These are phyloP conservation scores for Carlito syrichta DNA, from an alignment of 2,113 vertebrate species.

Conservation along the genomic window DNA sequence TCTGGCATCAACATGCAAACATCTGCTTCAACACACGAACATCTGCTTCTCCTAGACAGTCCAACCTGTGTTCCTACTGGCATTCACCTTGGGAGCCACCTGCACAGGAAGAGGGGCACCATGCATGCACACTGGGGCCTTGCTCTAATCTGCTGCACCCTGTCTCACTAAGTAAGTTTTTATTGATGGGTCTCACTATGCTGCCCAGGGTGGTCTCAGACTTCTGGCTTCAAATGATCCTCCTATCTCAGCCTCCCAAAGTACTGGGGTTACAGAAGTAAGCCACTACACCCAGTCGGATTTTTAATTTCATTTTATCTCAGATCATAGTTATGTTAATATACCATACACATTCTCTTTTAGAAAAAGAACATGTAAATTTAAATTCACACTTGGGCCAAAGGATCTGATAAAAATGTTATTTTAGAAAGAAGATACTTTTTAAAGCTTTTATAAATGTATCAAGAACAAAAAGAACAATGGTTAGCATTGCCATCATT, in stretches of 20 bases:
- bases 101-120: not conserved
- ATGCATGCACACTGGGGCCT: fast-evolving
- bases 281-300: too few relatives aligned
- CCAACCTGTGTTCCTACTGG: fast-evolving
- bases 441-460: not conserved
- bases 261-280: too few relatives aligned
- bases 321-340: not conserved
- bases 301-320: not conserved
- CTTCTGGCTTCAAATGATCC: too few relatives aligned
- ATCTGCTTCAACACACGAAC: not conserved
- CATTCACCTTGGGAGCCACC: not conserved
- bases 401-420: not conserved
- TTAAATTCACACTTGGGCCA: not conserved
- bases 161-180: not conserved
- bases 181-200: too few relatives aligned
- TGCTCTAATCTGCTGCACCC: not conserved
- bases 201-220: too few relatives aligned
- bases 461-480: not conserved
- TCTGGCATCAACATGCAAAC: not conserved
- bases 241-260: too few relatives aligned
- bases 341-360: not conserved
- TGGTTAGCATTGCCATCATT: not conserved
- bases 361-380: not conserved
- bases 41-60: not conserved
- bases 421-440: constrained; percentile 2